Base-by-base conservation (phyloP, 1,140 invertebrate species). In the Orchesella cincta region DNA sequence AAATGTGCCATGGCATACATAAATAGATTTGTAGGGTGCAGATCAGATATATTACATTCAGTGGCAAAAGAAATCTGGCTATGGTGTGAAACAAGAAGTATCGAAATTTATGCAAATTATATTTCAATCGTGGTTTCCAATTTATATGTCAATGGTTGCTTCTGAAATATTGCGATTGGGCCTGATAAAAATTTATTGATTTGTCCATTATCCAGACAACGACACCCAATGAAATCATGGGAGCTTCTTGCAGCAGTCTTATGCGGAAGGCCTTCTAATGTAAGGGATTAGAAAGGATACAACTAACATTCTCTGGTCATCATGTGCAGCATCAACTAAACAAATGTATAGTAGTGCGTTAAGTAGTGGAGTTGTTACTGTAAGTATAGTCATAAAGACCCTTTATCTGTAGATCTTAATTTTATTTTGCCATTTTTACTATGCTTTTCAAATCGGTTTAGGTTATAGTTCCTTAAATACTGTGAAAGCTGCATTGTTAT, bases 21-120 rank as follows among this genome's bases (percentile, higher is more conserved):
- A 14, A 79, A 79, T 64, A 71, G 29, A n/a, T 73, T 73, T 12
- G 78, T 74, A 0, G 78, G 78, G n/a, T 72, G 64, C 26, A 36
- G 74, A 26, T 75, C 78, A 0, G 16, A n/a, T 1, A 62, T 31
- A 20, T 46, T 72, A n/a, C 78, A 79, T 64, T 28, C 14, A 0
- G 28, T 75, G 28, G 78, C 78, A 3, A 79, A 67, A 28, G 8
- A 16, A 0, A 62, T 79, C 20, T 79, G 54, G 46, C 16, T 54
- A 39, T 76, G 73, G 52, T 72, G 67, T 46, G 51, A 57, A 28
- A 39, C 29, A 29, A 73, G 31, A 34, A 31, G 64, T 3, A 33
- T 76, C 0, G 36, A 31, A 33, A 1, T 79, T 0, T 12, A 18
- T 36, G 74, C 78, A 23, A n/a, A 28, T 5, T 79, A 79, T 34